phyloP scores from a whole-genome alignment of 2,888 invertebrate species.

The Cheilosia pagana region DNA sequence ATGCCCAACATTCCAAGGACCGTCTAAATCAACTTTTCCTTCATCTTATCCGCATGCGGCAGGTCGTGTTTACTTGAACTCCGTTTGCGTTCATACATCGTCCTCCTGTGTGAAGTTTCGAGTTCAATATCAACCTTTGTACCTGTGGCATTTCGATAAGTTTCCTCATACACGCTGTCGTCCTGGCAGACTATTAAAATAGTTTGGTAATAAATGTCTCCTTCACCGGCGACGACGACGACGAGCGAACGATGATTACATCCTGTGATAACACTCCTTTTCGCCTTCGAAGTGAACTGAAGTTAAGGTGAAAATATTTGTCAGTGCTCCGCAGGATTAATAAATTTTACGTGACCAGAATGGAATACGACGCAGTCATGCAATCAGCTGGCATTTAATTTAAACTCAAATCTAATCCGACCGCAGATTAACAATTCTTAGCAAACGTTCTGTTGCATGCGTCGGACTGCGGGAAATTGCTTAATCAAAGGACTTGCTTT shows the following conservation, averaged over 20 bases:
- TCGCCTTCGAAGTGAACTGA: slow-evolving; percentile 33
- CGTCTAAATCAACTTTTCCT: slow-evolving; percentile 50
- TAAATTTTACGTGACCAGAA: slow-evolving; percentile 67
- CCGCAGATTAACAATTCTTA: slow-evolving; percentile 72
- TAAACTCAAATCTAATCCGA: slow-evolving; percentile 71
- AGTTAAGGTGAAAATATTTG: slow-evolving; percentile 42
- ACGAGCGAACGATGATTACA: slow-evolving; percentile 24
- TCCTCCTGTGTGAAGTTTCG: slow-evolving; percentile 31
- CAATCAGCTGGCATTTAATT: slow-evolving; percentile 63
- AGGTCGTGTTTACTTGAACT: slow-evolving; percentile 19
- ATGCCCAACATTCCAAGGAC: slow-evolving; percentile 45
- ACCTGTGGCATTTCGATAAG: slow-evolving; percentile 57
- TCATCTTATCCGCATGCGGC: neutral
- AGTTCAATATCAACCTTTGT: slow-evolving; percentile 47
- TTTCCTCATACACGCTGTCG: slow-evolving; percentile 38
- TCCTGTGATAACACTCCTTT: slow-evolving; percentile 33
- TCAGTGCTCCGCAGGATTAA: slow-evolving; percentile 23
- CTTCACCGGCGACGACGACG: slow-evolving; percentile 5
- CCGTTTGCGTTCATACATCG: slow-evolving; percentile 14
- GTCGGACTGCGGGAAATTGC: slow-evolving; percentile 56
- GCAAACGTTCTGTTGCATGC: slow-evolving; percentile 58
- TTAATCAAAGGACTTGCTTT: slow-evolving; percentile 59
- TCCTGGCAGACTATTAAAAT: slow-evolving; percentile 63
- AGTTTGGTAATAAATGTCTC: slow-evolving; percentile 65
- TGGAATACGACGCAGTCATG: slow-evolving; percentile 24